These are phyloP conservation scores for Eurytoma californica DNA, from an alignment of 2,888 invertebrate species.

Conservation along the genomic window DNA sequence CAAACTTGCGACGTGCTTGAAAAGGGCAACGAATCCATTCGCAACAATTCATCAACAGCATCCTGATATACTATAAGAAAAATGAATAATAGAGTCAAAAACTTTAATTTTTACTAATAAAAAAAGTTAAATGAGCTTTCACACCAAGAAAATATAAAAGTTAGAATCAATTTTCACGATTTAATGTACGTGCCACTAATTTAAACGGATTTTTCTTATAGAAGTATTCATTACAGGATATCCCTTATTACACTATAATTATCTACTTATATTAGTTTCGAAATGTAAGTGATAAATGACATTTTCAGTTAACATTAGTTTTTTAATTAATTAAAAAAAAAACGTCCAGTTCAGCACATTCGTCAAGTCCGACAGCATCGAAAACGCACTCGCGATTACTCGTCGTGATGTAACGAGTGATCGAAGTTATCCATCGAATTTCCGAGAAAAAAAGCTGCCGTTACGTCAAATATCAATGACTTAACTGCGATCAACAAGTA, in stretches of 20 bases:
- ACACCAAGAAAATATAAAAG: too few relatives aligned
- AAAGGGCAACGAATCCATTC: too few relatives aligned
- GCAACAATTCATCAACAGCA: too few relatives aligned
- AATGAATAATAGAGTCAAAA: too few relatives aligned
- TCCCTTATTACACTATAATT: slow-evolving; percentile 1
- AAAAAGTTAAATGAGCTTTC: too few relatives aligned
- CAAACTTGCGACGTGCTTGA: too few relatives aligned
- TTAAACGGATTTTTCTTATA: too few relatives aligned
- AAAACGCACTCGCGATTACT: slow-evolving; percentile 11
- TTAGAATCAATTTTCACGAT: too few relatives aligned
- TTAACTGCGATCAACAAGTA: slow-evolving; percentile 46
- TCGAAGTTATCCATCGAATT: neutral
- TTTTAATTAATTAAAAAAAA: neutral
- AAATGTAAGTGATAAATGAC: neutral
- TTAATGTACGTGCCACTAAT: too few relatives aligned
- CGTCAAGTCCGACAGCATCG: slow-evolving; percentile 16
- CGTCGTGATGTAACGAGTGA: slow-evolving; percentile 6
- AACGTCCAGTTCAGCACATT: neutral
- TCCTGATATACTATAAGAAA: too few relatives aligned
- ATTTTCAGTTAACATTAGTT: slow-evolving; percentile 1
- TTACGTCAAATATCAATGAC: slow-evolving; percentile 46
- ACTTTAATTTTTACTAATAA: too few relatives aligned
- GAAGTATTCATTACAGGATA: too few relatives aligned
- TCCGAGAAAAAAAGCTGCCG: neutral
- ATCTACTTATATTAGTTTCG: neutral